Conservation (phyloP, 2,797 vertebrate species). For the Crotalus adamanteus region DNA sequence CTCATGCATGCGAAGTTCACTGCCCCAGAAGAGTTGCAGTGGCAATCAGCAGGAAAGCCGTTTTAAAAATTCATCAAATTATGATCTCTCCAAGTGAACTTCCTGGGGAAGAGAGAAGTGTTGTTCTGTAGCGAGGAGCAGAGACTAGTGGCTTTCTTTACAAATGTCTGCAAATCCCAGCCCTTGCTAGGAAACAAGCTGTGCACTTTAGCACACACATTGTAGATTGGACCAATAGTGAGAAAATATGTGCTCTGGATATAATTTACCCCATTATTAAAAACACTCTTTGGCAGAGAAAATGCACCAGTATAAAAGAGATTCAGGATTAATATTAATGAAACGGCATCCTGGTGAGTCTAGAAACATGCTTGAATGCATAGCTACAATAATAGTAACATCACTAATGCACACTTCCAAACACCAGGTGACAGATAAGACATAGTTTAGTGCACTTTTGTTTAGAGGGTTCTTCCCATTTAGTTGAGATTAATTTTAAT, state of each 20-base stretch:
- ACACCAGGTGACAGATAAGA: background rate
- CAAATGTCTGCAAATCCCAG: constrained; percentile 25
- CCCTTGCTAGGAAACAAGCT: constrained; percentile 22
- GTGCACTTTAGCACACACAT: constrained; percentile 25
- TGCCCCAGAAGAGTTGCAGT: background rate
- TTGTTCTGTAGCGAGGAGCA: constrained; percentile 23
- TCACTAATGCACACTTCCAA: constrained; percentile 19
- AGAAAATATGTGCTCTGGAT: constrained; percentile 20
- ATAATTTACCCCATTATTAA: constrained; percentile 32
- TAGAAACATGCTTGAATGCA: constrained; percentile 10
- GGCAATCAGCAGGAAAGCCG: constrained; percentile 1
- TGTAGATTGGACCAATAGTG: constrained; percentile 2
- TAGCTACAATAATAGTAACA: constrained; percentile 12
- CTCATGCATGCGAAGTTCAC: background rate
- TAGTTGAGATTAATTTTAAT: background rate
- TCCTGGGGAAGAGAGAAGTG: background rate
- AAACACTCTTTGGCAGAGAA: constrained; percentile 15
- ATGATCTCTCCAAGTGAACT: constrained; percentile 13
- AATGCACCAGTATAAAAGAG: constrained; percentile 12
- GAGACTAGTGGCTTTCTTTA: constrained; percentile 21
- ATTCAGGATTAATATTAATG: constrained; percentile 27
- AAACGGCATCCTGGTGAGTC: constrained; percentile 20
- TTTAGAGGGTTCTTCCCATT: background rate
- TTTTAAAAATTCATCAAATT: constrained; percentile 38
- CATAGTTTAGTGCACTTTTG: background rate